Conservation (phyloP, 2,797 vertebrate species). For the Tolypeutes matacus region DNA sequence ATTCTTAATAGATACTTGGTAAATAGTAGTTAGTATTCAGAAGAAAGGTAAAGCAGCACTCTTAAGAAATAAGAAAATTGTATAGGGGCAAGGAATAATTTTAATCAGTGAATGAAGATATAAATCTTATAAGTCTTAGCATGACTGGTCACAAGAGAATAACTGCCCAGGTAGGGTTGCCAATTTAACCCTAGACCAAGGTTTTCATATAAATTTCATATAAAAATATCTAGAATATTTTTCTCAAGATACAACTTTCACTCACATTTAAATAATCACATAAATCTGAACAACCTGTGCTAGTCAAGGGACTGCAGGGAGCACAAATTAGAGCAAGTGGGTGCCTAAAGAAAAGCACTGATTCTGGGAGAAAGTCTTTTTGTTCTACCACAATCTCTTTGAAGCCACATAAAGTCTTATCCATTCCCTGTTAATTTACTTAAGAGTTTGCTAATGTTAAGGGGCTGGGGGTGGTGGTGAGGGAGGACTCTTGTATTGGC, state of each 20-base stretch:
- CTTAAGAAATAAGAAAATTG: not conserved
- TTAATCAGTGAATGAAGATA: not conserved
- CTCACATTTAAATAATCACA: not conserved
- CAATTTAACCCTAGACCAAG: not conserved
- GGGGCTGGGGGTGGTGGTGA: too few species aligned
- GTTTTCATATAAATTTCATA: not conserved
- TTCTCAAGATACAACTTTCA: not conserved
- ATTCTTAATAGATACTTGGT: not conserved
- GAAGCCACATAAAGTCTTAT: not conserved
- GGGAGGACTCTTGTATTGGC: not conserved
- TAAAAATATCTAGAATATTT: not conserved
- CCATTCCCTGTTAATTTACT: constrained; percentile 53
- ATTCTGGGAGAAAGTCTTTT: not conserved
- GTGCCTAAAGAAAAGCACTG: not conserved
- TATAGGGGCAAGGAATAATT: not conserved
- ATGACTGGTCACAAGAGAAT: not conserved
- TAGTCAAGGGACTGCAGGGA: not conserved
- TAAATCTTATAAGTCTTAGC: not conserved
- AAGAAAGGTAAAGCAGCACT: not conserved
- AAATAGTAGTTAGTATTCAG: not conserved
- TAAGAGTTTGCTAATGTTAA: constrained; percentile 41
- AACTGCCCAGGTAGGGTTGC: not conserved
- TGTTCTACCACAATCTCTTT: not conserved
- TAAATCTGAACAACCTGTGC: not conserved
- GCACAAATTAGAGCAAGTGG: not conserved